Evolutionary conservation across 2,888 invertebrate genomes (phyloP).

Genomic region (Caenorhabditis sp.): DNA sequence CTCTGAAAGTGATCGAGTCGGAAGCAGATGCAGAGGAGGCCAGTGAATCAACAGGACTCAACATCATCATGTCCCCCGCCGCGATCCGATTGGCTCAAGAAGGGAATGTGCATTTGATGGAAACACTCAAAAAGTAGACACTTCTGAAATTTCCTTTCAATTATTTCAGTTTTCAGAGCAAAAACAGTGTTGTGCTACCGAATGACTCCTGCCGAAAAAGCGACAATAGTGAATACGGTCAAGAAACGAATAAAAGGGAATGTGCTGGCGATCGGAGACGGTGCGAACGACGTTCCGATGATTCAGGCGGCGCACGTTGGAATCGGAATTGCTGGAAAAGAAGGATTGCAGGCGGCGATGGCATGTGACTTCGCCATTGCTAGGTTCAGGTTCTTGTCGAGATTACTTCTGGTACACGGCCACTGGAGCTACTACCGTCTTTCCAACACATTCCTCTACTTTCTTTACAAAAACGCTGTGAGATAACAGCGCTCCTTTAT

Average conservation of each 20-base stretch:
- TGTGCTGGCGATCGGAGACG: conserved; percentile 87
- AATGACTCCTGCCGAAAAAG: conserved; percentile 90
- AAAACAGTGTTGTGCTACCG: conserved; percentile 91
- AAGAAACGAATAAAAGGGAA: conserved; percentile 86
- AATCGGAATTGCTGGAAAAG: conserved; percentile 94
- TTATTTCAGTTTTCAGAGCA: conserved; percentile 21
- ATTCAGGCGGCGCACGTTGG: conserved; percentile 93
- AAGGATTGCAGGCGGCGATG: conserved; percentile 98
- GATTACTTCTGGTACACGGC: conserved; percentile 92
- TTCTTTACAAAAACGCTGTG: conserved; percentile 97
- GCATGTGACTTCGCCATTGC: conserved; percentile 97
- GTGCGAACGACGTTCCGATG: conserved; percentile 78
- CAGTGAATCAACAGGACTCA: conserved; percentile 54
- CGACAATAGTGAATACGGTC: conserved; percentile 86
- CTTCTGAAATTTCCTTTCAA: not conserved
- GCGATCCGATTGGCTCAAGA: conserved; percentile 90
- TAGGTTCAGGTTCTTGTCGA: conserved; percentile 87
- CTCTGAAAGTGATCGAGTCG: conserved; percentile 33
- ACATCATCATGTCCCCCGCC: conserved; percentile 63
- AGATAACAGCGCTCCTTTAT: too few relatives aligned
- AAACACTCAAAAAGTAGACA: conserved; percentile 57
- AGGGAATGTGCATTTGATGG: conserved; percentile 80
- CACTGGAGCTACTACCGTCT: conserved; percentile 93
- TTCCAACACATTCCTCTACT: conserved; percentile 93
- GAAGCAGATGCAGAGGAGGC: conserved; percentile 46